Evolutionary conservation across 1,140 invertebrate genomes (phyloP), one percentile per base, ranked within the genome.

Genomic region (Littorina saxatilis): DNA sequence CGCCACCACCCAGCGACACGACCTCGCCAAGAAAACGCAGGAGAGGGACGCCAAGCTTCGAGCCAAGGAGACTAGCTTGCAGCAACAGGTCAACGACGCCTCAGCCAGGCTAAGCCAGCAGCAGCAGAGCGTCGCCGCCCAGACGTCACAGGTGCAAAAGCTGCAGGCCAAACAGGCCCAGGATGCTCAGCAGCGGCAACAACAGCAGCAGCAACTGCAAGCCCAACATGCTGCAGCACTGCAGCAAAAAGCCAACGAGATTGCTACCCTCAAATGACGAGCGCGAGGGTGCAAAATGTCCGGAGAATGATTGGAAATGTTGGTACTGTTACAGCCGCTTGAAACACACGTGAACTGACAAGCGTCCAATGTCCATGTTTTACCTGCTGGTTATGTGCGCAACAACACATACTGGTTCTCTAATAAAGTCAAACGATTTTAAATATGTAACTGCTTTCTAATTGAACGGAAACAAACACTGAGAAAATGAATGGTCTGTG

Each of bases 191-290:
- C n/a, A 32, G 61, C n/a, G n/a, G 61, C 61, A 63, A 32, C 61
- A 63, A 32, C 27, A 63, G 61, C 7, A 32, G 61, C n/a, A 63
- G 61, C 61, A 63, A 17, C 61, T 63, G n/a, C 61, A 63, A 32
- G 11, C 61, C 0, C 61, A 63, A 23, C 27, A 63, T 32, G 61
- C 61, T 23, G n/a, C 61, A 2, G 61, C 61, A 27, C 9, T 63
- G 7, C 61, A 63, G 61, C 61, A 63, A 32, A 63, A 63, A 32
- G 35, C 2, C 29, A 32, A 27, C 27, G 61, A 29, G 61, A 63
- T 63, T 9, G 61, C 61, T 9, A 63, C 9, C 27, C 23, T 61
- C 9, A 20, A 27, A 61, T 61, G n/a, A 61, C 7, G 17, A 32
- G 29, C 29, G 35, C 27, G 61, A 9, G 17, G 27, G 29, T 23